Base-by-base conservation (phyloP, 2,797 vertebrate genomes). In the Stomatorhinus walkeri region DNA sequence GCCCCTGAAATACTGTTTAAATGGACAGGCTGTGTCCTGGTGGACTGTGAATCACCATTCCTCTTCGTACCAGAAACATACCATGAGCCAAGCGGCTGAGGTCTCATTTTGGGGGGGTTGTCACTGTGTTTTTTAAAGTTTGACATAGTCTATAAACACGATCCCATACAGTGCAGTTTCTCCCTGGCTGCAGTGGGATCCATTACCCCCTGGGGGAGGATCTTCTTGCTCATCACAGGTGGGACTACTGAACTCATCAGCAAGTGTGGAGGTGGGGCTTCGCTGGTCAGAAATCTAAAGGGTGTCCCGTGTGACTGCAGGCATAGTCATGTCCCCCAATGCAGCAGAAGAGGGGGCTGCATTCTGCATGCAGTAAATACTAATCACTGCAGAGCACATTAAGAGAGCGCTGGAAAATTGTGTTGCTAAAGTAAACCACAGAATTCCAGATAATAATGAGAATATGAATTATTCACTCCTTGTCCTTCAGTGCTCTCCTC, bases 81-180 rank as follows among this genome's bases (percentile, higher is more conserved):
- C 64, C 64, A 72, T 72, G 64, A 28, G 10, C 61, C 61, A 32
- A 19, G 14, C 28, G 9, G 64, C 22, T 24, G 28, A 32, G 28
- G 36, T 40, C 72, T 79, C 36, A 43, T 7, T 79, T 79, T 43
- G 43, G 16, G 36, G 36, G 72, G 7, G 5, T n/a, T 79, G 14
- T 43, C 14, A 43, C 72, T 19, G 51, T 59, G 40, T 88, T 89
- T 89, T 72, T 72, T 72, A 72, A 72, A 12, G 64, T 14, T 14
- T 32, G 12, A 72, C 12, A 36, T 61, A 22, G 56, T 59, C 24
- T 61, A 22, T 61, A 61, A 61, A 61, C 59, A 61, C n/a, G 56
- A 61, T 22, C 87, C 88, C 87, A 89, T 89, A 87, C 64, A 85
- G 48, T 88, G 89, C 85, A 89, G 79, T 88, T 89, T 90, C 88